These are phyloP conservation scores for Ophiodon elongatus DNA, from an alignment of 2,113 vertebrate genomes.

Conservation along the genomic window DNA sequence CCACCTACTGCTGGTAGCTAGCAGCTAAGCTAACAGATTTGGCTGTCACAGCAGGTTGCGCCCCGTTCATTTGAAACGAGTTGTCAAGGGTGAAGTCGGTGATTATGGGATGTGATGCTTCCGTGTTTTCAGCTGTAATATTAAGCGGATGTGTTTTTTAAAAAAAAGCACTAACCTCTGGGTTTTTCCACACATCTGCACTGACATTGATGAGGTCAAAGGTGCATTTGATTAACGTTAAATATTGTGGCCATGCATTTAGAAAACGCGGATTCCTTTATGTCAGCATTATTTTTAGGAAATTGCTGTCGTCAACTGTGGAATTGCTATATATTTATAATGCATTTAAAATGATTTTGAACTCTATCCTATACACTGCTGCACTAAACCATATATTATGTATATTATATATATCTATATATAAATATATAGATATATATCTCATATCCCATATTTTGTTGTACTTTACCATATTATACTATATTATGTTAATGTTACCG, in stretches of 20 bases:
- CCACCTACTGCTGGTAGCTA: slow-evolving; percentile 42
- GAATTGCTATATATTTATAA: not conserved
- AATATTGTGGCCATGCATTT: not conserved
- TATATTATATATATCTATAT: no score
- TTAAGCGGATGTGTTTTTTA: accelerated
- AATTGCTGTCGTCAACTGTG: not conserved
- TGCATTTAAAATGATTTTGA: not conserved
- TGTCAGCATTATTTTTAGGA: not conserved
- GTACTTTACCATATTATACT: not conserved
- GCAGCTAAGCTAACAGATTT: slow-evolving; percentile 68
- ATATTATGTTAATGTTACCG: not conserved
- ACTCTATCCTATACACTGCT: not conserved
- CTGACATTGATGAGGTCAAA: slow-evolving; percentile 61
- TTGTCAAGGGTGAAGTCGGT: slow-evolving; percentile 57
- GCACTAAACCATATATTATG: not conserved
- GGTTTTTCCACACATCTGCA: not conserved
- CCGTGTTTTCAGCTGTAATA: not conserved
- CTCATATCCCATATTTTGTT: not conserved
- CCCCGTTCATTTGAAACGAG: slow-evolving; percentile 3
- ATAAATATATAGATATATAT: no score
- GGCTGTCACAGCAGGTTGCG: slow-evolving; percentile 43
- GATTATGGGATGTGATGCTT: not conserved
- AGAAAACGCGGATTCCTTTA: not conserved
- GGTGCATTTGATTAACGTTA: not conserved
- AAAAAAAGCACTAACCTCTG: not conserved